These are phyloP conservation scores for Epinotia bilunana DNA, from an alignment of 2,888 invertebrate species.

Conservation along the genomic window DNA sequence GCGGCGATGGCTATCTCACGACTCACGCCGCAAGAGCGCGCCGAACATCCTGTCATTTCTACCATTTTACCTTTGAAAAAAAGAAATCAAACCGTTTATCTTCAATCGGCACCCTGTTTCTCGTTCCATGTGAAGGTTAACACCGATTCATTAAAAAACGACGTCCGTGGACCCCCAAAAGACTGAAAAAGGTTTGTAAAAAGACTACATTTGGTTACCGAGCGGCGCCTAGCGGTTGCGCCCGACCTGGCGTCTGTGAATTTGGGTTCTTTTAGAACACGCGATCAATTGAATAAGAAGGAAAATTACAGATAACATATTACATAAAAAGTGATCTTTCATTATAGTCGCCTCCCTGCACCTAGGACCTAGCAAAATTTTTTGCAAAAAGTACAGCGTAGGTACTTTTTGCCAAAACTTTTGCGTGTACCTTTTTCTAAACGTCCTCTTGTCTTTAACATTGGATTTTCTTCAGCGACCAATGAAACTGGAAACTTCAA, in stretches of 20 bases:
- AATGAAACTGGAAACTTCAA: no score
- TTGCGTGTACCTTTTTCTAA: no score
- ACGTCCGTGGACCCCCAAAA: conserved; percentile 81
- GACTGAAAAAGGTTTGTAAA: conserved; percentile 78
- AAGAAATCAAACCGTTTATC: conserved; percentile 73
- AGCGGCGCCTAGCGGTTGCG: conserved; percentile 82
- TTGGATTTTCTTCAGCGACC: no score
- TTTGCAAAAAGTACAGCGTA: no score
- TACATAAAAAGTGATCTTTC: no score
- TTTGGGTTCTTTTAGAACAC: conserved; percentile 65
- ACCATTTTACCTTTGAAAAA: conserved; percentile 66
- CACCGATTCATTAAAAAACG: conserved; percentile 83
- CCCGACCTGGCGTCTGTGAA: conserved; percentile 76
- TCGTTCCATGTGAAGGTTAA: conserved; percentile 82
- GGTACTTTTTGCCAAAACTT: no score
- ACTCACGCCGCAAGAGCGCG: conserved; percentile 65
- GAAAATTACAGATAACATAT: background rate
- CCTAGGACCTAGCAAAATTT: no score
- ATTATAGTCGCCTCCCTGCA: no score
- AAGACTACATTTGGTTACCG: conserved; percentile 79
- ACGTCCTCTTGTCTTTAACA: no score
- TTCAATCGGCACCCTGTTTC: conserved; percentile 83
- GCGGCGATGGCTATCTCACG: conserved; percentile 66
- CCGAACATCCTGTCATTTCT: conserved; percentile 76
- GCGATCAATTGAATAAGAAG: conserved; percentile 51